Base-by-base conservation (phyloP, 1,140 invertebrate species). In the Meloidogyne hapla region DNA sequence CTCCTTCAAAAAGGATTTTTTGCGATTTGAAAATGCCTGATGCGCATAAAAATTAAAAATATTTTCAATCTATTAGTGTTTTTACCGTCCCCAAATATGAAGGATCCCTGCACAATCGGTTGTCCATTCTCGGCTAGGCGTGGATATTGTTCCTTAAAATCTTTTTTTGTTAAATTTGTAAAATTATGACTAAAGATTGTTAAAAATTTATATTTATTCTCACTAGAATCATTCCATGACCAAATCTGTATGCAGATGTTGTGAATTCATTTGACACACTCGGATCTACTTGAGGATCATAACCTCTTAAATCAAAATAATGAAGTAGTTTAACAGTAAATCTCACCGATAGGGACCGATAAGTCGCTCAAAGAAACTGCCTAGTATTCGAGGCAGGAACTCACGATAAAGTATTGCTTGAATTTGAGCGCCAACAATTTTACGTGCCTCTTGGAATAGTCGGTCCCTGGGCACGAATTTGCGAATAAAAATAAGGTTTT, bases 171-270 rank as follows among this genome's bases (percentile, higher is more conserved):
- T 40, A 18, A 66, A 66, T 2, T 66, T n/a, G 15, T 13, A 15
- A 1, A n/a, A 33, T 28, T 45, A n/a, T n/a, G n/a, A n/a, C n/a
- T n/a, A n/a, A n/a, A n/a, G n/a, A n/a, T n/a, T n/a, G n/a, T 33
- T 33, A 33, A 33, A 33, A 33, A 33, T 33, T 33, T 33, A 33
- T 33, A 33, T 33, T 33, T 33, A 18, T 67, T 15, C 79, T 56
- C 40, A 77, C 83, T 75, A 80, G 65, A 73, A 91, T 88, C 76
- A 91, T 88, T 56, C 89, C 90, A 81, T 91, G 91, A 5, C 91
- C 91, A 82, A 91, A 91, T 75, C 91, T 86, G 82, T 90, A 91
- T 33, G 91, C 91, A 48, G 91, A 91, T 4, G 91, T 89, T 0
- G 90, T 89, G 85, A 92, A 92, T 33, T 89, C 91, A 85, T 92